phyloP scores from a whole-genome alignment of 2,797 vertebrate genomes.

The Falco berigora region DNA sequence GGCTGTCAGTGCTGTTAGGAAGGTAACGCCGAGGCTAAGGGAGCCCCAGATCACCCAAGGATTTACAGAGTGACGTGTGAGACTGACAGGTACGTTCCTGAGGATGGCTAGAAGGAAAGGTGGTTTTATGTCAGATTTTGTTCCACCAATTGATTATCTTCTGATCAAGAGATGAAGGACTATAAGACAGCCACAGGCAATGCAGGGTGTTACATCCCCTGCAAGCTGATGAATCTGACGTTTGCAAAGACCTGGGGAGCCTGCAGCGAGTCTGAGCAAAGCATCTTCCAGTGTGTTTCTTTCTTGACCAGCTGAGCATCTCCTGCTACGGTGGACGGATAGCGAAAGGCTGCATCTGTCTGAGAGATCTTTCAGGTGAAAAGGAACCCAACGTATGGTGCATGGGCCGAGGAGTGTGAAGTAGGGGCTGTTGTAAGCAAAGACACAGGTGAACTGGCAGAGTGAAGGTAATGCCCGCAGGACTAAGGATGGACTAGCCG shows the following conservation, averaged over 20 bases:
- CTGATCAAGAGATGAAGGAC: not conserved
- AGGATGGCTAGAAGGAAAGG: not conserved
- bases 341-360: not conserved
- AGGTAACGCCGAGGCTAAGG: not conserved
- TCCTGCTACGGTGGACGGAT: not conserved
- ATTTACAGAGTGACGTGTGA: not conserved
- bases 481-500: not conserved
- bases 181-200: not conserved
- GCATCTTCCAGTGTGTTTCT: not conserved
- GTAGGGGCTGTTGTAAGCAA: not conserved
- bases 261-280: not conserved
- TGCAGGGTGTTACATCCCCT: not conserved
- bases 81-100: not conserved
- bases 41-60: not conserved
- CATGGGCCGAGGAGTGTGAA: not conserved
- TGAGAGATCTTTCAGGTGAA: not conserved
- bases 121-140: not conserved
- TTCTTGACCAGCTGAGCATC: not conserved
- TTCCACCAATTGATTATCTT: not conserved
- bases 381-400: not conserved
- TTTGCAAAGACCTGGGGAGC: not conserved
- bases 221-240: not conserved
- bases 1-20: not conserved
- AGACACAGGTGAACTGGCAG: not conserved
- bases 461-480: fast-evolving